A percentile compares a stretch with the other conserved stretches of the same genome.
Evolutionary conservation across 2,113 vertebrate genomes (phyloP).

Genomic region (Taurulus bubalis): DNA sequence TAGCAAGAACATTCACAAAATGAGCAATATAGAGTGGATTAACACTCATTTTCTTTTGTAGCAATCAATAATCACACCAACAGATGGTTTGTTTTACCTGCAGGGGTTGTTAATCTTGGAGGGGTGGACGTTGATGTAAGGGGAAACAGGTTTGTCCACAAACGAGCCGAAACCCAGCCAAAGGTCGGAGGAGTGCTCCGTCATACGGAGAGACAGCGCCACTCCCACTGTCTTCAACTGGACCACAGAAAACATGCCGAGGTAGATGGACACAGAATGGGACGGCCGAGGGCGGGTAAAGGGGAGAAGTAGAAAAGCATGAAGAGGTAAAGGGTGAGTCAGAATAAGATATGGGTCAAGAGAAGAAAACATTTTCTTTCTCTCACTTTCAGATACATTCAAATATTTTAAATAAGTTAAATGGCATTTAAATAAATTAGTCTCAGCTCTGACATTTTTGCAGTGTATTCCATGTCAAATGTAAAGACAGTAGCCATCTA

Average conservation of each 20-base stretch:
- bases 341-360: background rate
- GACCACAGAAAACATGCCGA: slow-evolving; percentile 69
- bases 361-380: background rate
- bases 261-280: background rate
- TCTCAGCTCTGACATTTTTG: background rate
- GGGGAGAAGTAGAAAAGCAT: background rate
- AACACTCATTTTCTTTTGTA: background rate
- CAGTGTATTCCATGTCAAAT: background rate
- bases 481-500: background rate
- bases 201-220: slow-evolving; percentile 93
- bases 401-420: background rate
- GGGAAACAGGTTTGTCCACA: slow-evolving; percentile 97
- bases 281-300: background rate
- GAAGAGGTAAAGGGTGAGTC: background rate
- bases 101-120: slow-evolving; percentile 96
- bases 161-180: slow-evolving; percentile 96
- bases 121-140: slow-evolving; percentile 95
- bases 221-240: slow-evolving; percentile 92
- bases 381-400: background rate
- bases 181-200: slow-evolving; percentile 91
- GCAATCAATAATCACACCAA: background rate
- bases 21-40: background rate
- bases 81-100: slow-evolving; percentile 83
- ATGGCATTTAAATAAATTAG: background rate
- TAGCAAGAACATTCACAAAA: background rate